Evolutionary conservation across 1,140 invertebrate genomes (phyloP).

Genomic region (Solen grandis): DNA sequence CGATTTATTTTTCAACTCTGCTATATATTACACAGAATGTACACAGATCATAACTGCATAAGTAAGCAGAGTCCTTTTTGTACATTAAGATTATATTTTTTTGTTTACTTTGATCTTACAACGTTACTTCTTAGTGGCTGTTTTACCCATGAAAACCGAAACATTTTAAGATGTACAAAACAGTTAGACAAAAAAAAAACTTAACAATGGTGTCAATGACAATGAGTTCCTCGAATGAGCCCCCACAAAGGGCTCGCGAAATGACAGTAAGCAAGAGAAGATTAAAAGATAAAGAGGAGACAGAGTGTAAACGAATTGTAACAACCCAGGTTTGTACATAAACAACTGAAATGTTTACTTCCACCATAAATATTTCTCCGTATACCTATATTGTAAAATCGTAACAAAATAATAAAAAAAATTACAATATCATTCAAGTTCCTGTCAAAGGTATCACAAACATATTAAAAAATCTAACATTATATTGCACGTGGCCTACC

Average conservation of each 20-base stretch:
- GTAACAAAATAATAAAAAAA: slow-evolving; percentile 52
- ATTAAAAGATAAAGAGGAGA: slow-evolving; percentile 25
- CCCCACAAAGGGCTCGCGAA: neutral
- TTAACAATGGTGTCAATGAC: neutral
- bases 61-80: no score
- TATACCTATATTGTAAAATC: slow-evolving; percentile 33
- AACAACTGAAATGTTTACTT: slow-evolving; percentile 6
- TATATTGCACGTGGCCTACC: slow-evolving; percentile 54
- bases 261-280: neutral
- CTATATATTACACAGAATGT: no score
- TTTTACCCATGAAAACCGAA: slow-evolving; percentile 51
- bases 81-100: no score
- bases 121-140: no score
- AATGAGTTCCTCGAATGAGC: neutral
- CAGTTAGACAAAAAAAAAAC: neutral
- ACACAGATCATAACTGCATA: no score
- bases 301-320: slow-evolving; percentile 38
- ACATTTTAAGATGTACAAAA: slow-evolving; percentile 5
- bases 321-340: slow-evolving; percentile 51
- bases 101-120: no score
- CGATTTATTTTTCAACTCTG: slow-evolving; percentile 50
- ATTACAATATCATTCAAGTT: slow-evolving; percentile 40
- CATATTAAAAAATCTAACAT: slow-evolving; percentile 49
- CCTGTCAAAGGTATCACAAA: slow-evolving; percentile 48
- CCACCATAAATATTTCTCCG: slow-evolving; percentile 12